Evolutionary conservation across 2,797 vertebrate species (phyloP), one percentile per base, ranked within the genome.

Genomic region (Benthosema pterotum): DNA sequence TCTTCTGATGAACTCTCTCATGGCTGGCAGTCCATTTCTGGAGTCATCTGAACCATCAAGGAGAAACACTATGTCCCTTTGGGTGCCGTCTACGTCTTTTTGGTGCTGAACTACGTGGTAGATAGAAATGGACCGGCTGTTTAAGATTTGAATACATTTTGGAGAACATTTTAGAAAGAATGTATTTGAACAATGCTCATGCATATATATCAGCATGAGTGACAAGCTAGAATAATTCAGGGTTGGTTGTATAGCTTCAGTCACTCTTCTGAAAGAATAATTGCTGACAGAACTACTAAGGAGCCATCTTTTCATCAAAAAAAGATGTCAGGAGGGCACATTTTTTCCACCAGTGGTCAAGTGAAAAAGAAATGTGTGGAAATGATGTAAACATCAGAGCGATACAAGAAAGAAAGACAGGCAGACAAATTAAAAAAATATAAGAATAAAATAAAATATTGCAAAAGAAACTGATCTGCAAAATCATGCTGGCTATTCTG

Each of bases 51-150:
- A 91, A 51, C 91, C 88, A 80, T 94, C 91, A 87, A 93, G 77
- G 54, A 94, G 87, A 89, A 93, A 93, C 60, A 92, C 89, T 66
- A 93, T 79, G 57, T 94, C 92, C 75, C 87, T 87, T 75, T 88
- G 89, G 63, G 72, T 75, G 60, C 63, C 83, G 43, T 82, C 82
- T 89, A 72, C 79, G 52, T 88, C 64, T n/a, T n/a, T n/a, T n/a
- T n/a, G n/a, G n/a, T n/a, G n/a, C n/a, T n/a, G n/a, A 77, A 78
- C 80, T 78, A 81, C 64, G 69, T 82, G 68, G 80, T 83, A 78
- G 43, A 74, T 57, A 81, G 52, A 88, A 32, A 81, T 15, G 38
- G 56, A 69, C 60, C 62, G 19, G 14, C 17, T 5, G 15, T 71
- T 85, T 53, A 73, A 75, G 71, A 72, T 14, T 63, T 54, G 51